Evolutionary conservation across 1,140 invertebrate genomes (phyloP).

Genomic region (Callitettix versicolor): DNA sequence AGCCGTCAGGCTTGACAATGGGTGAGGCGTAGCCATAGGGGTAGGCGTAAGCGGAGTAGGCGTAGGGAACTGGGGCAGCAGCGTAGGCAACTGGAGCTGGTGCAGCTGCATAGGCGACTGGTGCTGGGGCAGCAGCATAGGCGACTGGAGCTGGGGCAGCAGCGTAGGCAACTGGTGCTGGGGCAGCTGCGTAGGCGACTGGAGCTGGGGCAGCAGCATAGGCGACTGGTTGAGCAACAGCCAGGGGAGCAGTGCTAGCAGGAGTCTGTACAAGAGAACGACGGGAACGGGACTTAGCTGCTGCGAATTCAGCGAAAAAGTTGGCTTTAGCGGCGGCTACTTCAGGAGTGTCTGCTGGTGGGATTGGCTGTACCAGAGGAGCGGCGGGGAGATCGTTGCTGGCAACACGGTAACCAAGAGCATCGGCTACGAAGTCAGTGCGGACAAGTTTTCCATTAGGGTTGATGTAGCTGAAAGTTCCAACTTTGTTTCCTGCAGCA

Average conservation of each 20-base stretch:
- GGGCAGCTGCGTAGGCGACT: conserved; percentile 8
- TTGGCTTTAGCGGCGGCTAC: conserved; percentile 18
- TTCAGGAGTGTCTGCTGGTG: conserved; percentile 19
- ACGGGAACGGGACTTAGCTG: conserved; percentile 20
- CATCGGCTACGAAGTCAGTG: conserved; percentile 39
- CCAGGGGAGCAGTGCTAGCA: conserved; percentile 19
- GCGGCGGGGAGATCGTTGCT: conserved; percentile 29
- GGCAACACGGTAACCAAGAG: conserved; percentile 41
- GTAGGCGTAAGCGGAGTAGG: conserved; percentile 3
- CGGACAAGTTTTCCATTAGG: conserved; percentile 40
- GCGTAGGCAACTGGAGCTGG: conserved; percentile 26
- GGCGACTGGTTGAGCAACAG: conserved; percentile 13
- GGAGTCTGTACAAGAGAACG: conserved; percentile 21
- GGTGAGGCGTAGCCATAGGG: conserved; percentile 8
- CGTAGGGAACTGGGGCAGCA: background rate
- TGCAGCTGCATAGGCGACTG: conserved; percentile 18
- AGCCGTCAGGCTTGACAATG: conserved; percentile 17
- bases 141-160: conserved; percentile 23
- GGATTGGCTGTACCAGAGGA: conserved; percentile 9
- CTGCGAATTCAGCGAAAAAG: conserved; percentile 10
- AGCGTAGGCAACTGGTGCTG: conserved; percentile 11
- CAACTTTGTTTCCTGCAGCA: conserved; percentile 41
- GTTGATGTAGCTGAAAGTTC: conserved; percentile 42
- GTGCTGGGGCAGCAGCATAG: conserved; percentile 14
- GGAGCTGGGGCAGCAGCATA: conserved; percentile 13